Percentiles rank a stretch among this genome's conserved stretches.
phyloP scores from a whole-genome alignment of 2,797 vertebrate species.

The Sebastes matsubarae region DNA sequence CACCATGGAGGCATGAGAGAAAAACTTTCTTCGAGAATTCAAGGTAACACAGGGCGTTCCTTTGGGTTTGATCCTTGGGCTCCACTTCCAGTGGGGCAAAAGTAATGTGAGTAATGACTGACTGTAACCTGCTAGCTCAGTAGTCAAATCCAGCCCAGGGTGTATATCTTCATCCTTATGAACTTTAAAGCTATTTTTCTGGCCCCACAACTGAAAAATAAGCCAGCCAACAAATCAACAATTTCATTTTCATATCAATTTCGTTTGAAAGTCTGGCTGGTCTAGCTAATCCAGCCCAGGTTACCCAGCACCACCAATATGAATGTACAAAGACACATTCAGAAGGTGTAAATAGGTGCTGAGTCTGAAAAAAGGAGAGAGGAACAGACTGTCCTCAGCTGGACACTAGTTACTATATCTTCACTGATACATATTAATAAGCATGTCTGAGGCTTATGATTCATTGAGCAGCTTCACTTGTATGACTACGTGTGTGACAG shows the following conservation, averaged over 20 bases:
- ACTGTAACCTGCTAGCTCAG: not conserved
- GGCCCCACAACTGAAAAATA: not conserved
- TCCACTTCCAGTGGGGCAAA: not conserved
- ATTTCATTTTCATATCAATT: too few species aligned
- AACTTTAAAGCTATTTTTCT: not conserved
- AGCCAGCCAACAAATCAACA: not conserved
- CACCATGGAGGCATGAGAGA: too few species aligned
- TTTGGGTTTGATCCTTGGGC: too few species aligned
- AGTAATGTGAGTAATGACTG: not conserved
- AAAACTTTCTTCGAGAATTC: too few species aligned
- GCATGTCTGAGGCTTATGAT: conserved; percentile 4
- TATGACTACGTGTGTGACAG: not conserved
- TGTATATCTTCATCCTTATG: not conserved
- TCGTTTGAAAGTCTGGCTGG: not conserved
- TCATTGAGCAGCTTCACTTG: not conserved
- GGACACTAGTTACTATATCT: not conserved
- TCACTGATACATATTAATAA: conserved; percentile 19
- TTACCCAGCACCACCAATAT: not conserved
- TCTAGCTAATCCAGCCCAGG: not conserved
- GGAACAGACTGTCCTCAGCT: not conserved
- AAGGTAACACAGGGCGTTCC: too few species aligned
- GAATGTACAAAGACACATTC: not conserved
- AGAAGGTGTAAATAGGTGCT: not conserved
- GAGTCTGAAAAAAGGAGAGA: not conserved
- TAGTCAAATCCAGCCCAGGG: not conserved